Conservation (phyloP, 2,113 vertebrate species). For the Galbula dea region DNA sequence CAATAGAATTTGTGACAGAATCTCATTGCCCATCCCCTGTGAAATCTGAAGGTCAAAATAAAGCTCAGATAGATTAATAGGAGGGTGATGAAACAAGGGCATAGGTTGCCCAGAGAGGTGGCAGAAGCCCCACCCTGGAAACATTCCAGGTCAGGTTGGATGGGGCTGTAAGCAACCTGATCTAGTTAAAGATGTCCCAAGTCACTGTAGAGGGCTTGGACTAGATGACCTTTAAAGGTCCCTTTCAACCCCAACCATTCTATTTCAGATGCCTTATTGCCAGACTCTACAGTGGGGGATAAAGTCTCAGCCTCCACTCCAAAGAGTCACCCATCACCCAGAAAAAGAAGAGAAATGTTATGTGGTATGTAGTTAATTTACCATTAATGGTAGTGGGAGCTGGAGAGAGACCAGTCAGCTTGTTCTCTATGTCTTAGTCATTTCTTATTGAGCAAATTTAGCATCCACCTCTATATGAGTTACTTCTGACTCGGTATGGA, state of each 20-base stretch:
- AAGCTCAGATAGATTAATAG: neutral
- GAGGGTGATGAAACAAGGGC: neutral
- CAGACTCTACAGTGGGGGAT: neutral
- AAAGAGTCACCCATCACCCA: neutral
- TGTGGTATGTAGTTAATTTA: neutral
- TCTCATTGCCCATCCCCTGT: neutral
- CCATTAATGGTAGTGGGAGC: neutral
- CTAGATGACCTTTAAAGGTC: neutral
- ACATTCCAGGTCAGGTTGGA: neutral
- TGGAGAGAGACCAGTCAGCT: neutral
- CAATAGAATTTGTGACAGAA: neutral
- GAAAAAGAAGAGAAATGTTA: neutral
- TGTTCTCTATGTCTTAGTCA: neutral
- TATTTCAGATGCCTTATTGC: neutral
- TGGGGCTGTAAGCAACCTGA: neutral
- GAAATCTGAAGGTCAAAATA: neutral
- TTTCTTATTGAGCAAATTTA: conserved; percentile 2
- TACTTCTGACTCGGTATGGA: conserved; percentile 10
- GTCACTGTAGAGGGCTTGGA: neutral
- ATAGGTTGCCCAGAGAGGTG: neutral
- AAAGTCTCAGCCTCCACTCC: neutral
- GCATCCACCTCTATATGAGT: neutral
- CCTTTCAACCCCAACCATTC: neutral
- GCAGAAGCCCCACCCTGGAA: neutral
- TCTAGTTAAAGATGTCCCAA: neutral